Evolutionary conservation across 2,113 vertebrate species (phyloP).

Genomic region (Hemicordylus capensis): DNA sequence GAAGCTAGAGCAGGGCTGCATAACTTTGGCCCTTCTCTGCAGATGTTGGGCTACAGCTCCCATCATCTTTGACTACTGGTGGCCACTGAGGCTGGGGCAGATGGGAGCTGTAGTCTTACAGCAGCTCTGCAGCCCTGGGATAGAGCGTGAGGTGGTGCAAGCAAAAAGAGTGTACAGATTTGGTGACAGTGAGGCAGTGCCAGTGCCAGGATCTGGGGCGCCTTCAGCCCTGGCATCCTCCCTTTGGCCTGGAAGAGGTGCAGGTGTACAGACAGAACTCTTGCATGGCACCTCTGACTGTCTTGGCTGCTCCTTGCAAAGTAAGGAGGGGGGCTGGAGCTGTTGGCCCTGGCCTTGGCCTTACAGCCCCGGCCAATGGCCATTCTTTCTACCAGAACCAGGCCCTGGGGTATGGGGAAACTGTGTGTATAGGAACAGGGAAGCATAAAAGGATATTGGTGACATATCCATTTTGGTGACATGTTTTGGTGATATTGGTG

Average conservation of each 20-base stretch:
- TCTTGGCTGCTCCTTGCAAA: neutral
- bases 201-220: neutral
- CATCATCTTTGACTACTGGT: too few relatives aligned
- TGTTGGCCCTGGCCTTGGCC: too few relatives aligned
- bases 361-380: neutral
- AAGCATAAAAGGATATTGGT: neutral
- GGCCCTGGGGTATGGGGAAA: neutral
- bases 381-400: neutral
- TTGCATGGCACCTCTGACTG: too few relatives aligned
- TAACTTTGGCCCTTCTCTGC: too few relatives aligned
- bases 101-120: too few relatives aligned
- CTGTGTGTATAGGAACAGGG: neutral
- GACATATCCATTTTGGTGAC: too few relatives aligned
- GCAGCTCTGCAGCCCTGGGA: neutral
- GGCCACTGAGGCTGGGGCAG: too few relatives aligned
- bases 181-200: neutral
- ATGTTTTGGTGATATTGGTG: too few relatives aligned
- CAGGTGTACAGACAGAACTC: neutral
- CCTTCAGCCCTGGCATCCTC: neutral
- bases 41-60: too few relatives aligned
- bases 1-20: too few relatives aligned
- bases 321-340: too few relatives aligned
- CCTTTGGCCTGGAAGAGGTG: neutral
- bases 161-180: too few relatives aligned
- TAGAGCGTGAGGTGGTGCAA: neutral